Evolutionary conservation across 2,797 vertebrate species (phyloP).

Genomic region (Cheirogaleus major): DNA sequence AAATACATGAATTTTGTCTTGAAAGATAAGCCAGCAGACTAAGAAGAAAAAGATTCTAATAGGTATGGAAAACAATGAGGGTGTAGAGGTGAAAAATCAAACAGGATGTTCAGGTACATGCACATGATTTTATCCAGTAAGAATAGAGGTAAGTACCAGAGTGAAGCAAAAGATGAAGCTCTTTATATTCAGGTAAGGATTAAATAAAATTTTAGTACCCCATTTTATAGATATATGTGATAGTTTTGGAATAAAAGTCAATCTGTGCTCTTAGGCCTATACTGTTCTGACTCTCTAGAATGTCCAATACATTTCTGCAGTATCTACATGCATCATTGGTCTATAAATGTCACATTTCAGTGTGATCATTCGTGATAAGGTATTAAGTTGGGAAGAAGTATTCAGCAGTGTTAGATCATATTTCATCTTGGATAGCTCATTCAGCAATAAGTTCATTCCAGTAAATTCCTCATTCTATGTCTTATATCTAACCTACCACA

Average conservation of each 20-base stretch:
- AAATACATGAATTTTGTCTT: not conserved
- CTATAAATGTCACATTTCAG: not conserved
- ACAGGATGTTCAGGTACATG: not conserved
- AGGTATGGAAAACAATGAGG: not conserved
- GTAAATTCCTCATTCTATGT: not conserved
- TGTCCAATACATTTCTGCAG: not conserved
- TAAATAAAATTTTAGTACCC: not conserved
- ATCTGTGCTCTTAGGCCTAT: not conserved
- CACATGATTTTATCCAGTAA: not conserved
- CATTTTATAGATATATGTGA: not conserved
- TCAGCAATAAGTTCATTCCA: not conserved
- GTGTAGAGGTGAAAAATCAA: not conserved
- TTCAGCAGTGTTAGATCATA: not conserved
- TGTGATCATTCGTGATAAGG: not conserved
- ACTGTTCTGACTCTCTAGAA: not conserved
- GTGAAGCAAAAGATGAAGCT: slow-evolving; percentile 13
- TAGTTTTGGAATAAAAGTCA: not conserved
- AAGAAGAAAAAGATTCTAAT: not conserved
- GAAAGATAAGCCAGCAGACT: not conserved
- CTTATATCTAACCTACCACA: not conserved
- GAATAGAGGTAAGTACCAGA: not conserved
- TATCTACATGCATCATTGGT: not conserved
- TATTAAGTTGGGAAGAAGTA: not conserved
- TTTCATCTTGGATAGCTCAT: not conserved
- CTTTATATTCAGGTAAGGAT: not conserved